Evolutionary conservation across 2,797 vertebrate genomes (phyloP), one percentile per base, ranked within the genome.

Genomic region (Enteromius paludinosus): DNA sequence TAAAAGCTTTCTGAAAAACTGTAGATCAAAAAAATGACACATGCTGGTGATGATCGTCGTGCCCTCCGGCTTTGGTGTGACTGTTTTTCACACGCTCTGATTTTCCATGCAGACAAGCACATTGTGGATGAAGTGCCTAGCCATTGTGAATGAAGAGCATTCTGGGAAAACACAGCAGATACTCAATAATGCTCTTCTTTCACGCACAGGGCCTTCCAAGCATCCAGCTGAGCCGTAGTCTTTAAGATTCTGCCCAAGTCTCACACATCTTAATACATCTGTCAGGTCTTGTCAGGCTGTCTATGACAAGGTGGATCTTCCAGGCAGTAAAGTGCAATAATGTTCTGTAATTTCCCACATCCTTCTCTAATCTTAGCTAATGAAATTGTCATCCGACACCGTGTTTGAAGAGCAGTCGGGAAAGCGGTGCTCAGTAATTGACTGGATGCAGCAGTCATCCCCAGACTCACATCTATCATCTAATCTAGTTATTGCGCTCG

Each of bases 321-420:
- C 82, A 89, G 86, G 87, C 90, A 89, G 87, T 85, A 91, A 91
- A 90, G 89, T 86, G 82, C 86, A 92, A 93, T 91, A 92, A 92
- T 88, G 85, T 86, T 81, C 87, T 88, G 83, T 89, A 89, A 92
- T 92, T 92, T 89, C 90, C 85, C 77, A 90, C 90, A 87, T 91
- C 91, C 83, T 78, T 85, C 83, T 92, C 87, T 90, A 90, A 93
- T 94, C 92, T 92, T 87, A 87, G 88, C 92, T 93, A 94, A 95
- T 94, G 90, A 94, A 95, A 94, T 91, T 91, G 92, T 93, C 90
- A 92, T 91, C 90, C 89, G 90, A 94, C 90, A 90, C 87, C 47
- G 84, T 83, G 84, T 89, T 88, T 91, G 89, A 87, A 87, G 90
- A 89, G 80, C 79, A 87, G 75, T 73, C 38, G 81, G 78, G 85